Conservation (phyloP, 2,888 invertebrate species). For the Acholoe squamosa region DNA sequence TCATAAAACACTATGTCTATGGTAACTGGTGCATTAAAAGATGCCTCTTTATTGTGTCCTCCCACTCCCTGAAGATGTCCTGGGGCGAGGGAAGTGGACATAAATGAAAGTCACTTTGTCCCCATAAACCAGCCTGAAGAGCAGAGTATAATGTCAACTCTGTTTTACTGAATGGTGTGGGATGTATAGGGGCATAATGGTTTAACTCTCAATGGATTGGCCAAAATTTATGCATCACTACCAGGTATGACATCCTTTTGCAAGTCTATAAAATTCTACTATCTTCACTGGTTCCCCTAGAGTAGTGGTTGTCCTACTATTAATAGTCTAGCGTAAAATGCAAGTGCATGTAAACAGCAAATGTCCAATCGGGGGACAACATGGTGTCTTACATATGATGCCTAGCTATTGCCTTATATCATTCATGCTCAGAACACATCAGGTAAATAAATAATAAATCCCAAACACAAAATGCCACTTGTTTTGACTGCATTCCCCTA, state of each 20-base stretch:
- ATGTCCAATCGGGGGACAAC: neutral
- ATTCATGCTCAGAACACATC: neutral
- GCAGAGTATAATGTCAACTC: too few relatives aligned
- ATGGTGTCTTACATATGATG: too few relatives aligned
- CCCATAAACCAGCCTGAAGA: neutral
- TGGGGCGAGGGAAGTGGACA: neutral
- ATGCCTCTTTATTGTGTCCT: too few relatives aligned
- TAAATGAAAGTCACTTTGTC: neutral
- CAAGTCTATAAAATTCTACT: too few relatives aligned
- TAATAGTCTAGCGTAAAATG: too few relatives aligned
- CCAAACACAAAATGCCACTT: neutral
- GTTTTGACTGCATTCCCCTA: too few relatives aligned
- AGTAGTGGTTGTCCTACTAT: neutral
- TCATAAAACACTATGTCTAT: neutral
- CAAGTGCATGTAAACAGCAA: neutral
- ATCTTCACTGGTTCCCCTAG: neutral
- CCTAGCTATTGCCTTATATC: neutral
- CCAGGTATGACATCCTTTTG: too few relatives aligned
- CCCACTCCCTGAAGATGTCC: neutral
- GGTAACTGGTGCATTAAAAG: neutral
- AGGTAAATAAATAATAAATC: slow-evolving; percentile 21
- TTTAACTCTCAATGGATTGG: too few relatives aligned
- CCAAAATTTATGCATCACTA: too few relatives aligned
- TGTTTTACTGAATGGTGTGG: too few relatives aligned
- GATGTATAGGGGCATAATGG: too few relatives aligned